Conservation (phyloP, 2,888 invertebrate genomes). For the Drepana falcataria region DNA sequence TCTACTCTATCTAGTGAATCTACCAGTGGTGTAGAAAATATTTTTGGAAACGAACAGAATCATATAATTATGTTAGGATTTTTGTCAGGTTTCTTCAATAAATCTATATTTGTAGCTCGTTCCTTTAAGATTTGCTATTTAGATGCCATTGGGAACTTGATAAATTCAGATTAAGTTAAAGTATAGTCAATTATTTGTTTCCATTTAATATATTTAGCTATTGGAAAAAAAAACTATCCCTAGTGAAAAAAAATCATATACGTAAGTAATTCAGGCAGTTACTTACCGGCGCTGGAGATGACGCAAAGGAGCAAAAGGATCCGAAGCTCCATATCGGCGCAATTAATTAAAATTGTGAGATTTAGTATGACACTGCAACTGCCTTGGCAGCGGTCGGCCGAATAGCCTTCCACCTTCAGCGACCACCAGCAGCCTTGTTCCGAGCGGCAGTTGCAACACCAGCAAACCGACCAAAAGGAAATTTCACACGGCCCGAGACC, state of each 20-base stretch:
- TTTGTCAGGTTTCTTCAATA: too few relatives aligned
- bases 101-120: too few relatives aligned
- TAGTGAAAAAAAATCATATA: background rate
- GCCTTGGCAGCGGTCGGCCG: constrained; percentile 17
- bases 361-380: background rate
- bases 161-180: too few relatives aligned
- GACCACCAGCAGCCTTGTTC: background rate
- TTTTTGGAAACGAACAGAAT: too few relatives aligned
- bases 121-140: too few relatives aligned
- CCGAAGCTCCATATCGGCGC: background rate
- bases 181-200: too few relatives aligned
- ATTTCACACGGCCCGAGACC: constrained; percentile 57
- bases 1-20: too few relatives aligned
- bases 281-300: background rate
- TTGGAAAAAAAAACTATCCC: too few relatives aligned
- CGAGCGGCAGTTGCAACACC: constrained; percentile 24
- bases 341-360: background rate
- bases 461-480: constrained; percentile 41
- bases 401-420: constrained; percentile 14
- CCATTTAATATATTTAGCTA: too few relatives aligned
- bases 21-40: too few relatives aligned
- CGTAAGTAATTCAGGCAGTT: background rate
- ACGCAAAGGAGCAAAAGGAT: background rate
- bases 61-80: too few relatives aligned
- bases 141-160: too few relatives aligned